These are phyloP conservation scores for Austrofundulus limnaeus DNA, from an alignment of 2,113 vertebrate genomes.

Conservation along the genomic window DNA sequence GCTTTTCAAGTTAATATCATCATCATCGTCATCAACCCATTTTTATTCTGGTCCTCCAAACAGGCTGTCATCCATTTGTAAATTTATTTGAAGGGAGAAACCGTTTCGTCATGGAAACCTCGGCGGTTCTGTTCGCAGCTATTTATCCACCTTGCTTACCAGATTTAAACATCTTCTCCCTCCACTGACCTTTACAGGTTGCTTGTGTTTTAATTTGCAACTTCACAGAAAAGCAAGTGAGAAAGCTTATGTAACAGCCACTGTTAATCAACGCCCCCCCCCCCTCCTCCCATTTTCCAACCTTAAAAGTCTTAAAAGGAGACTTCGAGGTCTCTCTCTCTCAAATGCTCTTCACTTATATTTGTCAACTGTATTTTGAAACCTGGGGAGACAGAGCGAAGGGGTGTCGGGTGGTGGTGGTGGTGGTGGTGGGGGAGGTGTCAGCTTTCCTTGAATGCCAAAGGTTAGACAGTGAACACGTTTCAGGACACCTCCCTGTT, in stretches of 20 bases:
- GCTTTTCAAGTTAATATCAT: slow-evolving; percentile 31
- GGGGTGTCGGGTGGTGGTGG: background rate
- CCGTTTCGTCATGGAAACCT: slow-evolving; percentile 53
- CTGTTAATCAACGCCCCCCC: slow-evolving; percentile 1
- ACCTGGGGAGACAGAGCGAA: slow-evolving; percentile 5
- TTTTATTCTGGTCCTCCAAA: slow-evolving; percentile 43
- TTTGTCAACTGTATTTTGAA: slow-evolving; percentile 60
- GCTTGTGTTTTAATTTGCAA: slow-evolving; percentile 55
- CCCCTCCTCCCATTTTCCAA: too few species aligned
- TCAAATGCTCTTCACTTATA: slow-evolving; percentile 21
- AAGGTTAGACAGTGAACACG: slow-evolving; percentile 55
- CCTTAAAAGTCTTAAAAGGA: slow-evolving; percentile 67
- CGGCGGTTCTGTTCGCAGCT: slow-evolving; percentile 7
- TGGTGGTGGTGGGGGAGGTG: background rate
- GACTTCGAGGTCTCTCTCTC: slow-evolving; percentile 19
- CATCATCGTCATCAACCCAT: slow-evolving; percentile 15
- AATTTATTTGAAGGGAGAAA: slow-evolving; percentile 23
- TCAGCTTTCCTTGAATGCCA: slow-evolving; percentile 62
- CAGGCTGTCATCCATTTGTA: slow-evolving; percentile 35
- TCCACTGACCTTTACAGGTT: slow-evolving; percentile 59
- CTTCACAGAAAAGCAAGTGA: slow-evolving; percentile 61
- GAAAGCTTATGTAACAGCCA: slow-evolving; percentile 45
- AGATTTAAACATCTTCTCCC: slow-evolving; percentile 35
- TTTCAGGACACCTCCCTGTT: slow-evolving; percentile 18
- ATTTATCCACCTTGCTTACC: slow-evolving; percentile 30